Conservation (phyloP, 1,140 invertebrate species). For the Lordiphosa stackelbergi region DNA sequence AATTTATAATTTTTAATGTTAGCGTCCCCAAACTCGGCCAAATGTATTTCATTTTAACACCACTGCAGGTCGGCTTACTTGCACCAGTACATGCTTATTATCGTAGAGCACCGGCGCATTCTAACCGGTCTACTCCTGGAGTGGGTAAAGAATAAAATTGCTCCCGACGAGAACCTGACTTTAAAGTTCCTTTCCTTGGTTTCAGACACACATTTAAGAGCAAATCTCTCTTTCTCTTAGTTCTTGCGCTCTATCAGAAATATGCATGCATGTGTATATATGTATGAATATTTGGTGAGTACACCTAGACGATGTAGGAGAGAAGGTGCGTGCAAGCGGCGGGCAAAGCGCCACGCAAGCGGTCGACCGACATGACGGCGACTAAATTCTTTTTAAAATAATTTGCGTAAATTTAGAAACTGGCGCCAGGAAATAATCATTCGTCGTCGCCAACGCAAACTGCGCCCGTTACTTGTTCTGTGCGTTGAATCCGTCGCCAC, state of each 20-base stretch:
- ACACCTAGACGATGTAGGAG: slow-evolving; percentile 10
- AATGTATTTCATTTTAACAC: too few species aligned
- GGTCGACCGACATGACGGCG: slow-evolving; percentile 60
- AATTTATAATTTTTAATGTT: too few species aligned
- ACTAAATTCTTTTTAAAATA: slow-evolving; percentile 73
- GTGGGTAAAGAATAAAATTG: too few species aligned
- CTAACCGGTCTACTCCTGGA: too few species aligned
- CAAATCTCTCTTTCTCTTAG: not conserved
- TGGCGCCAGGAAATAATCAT: slow-evolving; percentile 76
- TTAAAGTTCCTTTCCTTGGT: too few species aligned
- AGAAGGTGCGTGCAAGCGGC: slow-evolving; percentile 40
- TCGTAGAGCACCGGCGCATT: too few species aligned
- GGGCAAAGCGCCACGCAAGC: slow-evolving; percentile 43
- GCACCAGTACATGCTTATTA: not conserved
- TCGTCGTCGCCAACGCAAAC: slow-evolving; percentile 72
- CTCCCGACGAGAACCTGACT: too few species aligned
- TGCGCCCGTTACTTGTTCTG: slow-evolving; percentile 34
- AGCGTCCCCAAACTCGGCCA: too few species aligned
- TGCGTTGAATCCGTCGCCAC: slow-evolving; percentile 41
- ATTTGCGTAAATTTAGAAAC: slow-evolving; percentile 74
- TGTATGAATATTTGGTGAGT: slow-evolving; percentile 9
- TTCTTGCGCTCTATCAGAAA: not conserved
- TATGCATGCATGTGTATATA: slow-evolving; percentile 6
- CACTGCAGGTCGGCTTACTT: not conserved
- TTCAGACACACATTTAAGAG: not conserved